Evolutionary conservation across 2,888 invertebrate genomes (phyloP).

Genomic region (Mythimna lalbum): DNA sequence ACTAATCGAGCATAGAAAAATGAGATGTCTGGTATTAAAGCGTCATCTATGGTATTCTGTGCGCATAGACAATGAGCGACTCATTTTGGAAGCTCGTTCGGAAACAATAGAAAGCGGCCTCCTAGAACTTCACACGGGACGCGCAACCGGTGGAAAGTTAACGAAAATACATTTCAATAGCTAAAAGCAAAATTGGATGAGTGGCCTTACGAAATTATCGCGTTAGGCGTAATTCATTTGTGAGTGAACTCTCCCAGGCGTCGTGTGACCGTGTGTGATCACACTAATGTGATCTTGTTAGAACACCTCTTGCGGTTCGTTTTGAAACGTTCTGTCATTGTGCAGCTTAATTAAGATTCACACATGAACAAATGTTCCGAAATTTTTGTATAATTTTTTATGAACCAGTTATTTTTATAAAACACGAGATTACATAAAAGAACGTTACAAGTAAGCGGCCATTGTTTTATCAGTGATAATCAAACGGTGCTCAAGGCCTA

Average conservation of each 20-base stretch:
- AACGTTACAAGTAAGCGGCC: slow-evolving; percentile 66
- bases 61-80: slow-evolving; percentile 73
- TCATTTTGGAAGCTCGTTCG: slow-evolving; percentile 71
- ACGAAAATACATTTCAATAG: slow-evolving; percentile 90
- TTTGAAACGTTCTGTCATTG: slow-evolving; percentile 78
- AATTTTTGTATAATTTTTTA: slow-evolving; percentile 41
- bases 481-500: slow-evolving; percentile 77
- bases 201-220: slow-evolving; percentile 87
- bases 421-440: slow-evolving; percentile 64
- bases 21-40: slow-evolving; percentile 80
- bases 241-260: slow-evolving; percentile 82
- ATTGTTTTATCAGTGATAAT: slow-evolving; percentile 75
- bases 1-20: slow-evolving; percentile 76
- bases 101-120: slow-evolving; percentile 83
- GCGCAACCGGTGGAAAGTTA: slow-evolving; percentile 81
- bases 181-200: slow-evolving; percentile 85
- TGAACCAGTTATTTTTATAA: slow-evolving; percentile 60
- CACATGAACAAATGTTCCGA: slow-evolving; percentile 69
- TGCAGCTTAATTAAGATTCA: slow-evolving; percentile 75
- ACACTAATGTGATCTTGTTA: slow-evolving; percentile 83
- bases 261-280: slow-evolving; percentile 77
- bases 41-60: slow-evolving; percentile 76
- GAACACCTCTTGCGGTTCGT: slow-evolving; percentile 75
- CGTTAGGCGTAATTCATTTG: slow-evolving; percentile 86
- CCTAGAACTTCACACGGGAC: slow-evolving; percentile 80